Conservation (phyloP, 2,113 vertebrate genomes). For the Piprites chloris region DNA sequence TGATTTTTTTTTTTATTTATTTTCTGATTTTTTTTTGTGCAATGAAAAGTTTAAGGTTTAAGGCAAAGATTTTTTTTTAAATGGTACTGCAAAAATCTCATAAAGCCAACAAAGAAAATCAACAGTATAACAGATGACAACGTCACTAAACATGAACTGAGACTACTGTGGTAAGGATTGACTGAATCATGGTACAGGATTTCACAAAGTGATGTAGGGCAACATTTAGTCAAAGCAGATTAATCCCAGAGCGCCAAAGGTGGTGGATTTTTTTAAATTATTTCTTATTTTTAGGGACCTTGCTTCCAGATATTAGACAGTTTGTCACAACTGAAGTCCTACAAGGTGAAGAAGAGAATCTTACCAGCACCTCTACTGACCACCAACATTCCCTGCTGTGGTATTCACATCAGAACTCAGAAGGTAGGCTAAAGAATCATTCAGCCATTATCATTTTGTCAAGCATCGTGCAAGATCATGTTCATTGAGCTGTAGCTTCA, state of each 20-base stretch:
- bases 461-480: neutral
- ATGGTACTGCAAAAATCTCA: neutral
- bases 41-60: neutral
- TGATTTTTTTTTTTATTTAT: too few species aligned
- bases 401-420: neutral
- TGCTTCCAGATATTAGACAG: neutral
- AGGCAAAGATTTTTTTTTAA: neutral
- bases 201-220: neutral
- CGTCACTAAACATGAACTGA: neutral
- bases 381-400: neutral
- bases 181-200: neutral
- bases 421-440: neutral
- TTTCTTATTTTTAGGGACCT: neutral
- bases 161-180: neutral
- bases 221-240: neutral
- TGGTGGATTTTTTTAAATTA: accelerated
- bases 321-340: neutral
- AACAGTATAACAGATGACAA: neutral
- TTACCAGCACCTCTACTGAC: neutral
- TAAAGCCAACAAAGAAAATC: neutral
- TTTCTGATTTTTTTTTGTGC: neutral
- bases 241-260: neutral
- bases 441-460: neutral
- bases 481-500: neutral
- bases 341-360: neutral